phyloP scores from a whole-genome alignment of 2,888 invertebrate species.

The Chelonus formosanus region DNA sequence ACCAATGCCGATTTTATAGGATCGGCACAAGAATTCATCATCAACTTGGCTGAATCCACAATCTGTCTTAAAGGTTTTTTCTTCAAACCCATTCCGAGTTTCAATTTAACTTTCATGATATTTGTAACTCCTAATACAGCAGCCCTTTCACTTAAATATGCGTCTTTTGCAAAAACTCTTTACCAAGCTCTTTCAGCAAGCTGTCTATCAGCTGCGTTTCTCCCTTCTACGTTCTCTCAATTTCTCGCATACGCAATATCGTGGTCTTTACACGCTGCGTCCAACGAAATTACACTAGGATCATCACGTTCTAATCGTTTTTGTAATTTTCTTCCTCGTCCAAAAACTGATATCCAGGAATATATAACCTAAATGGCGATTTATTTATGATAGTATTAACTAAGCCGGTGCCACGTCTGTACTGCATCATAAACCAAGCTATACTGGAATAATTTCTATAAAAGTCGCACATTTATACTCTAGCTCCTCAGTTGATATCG shows the following conservation, averaged over 20 bases:
- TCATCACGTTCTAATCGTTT: constrained; percentile 46
- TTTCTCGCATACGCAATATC: constrained; percentile 43
- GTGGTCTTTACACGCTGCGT: constrained; percentile 45
- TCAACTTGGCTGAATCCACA: no score
- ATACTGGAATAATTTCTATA: no score
- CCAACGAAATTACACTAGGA: constrained; percentile 46
- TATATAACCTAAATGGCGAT: constrained; percentile 18
- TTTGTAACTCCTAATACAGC: constrained; percentile 49
- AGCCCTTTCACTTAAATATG: constrained; percentile 49
- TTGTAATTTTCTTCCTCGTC: constrained; percentile 48
- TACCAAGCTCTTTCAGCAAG: constrained; percentile 53
- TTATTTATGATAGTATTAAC: constrained; percentile 26
- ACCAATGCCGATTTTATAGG: no score
- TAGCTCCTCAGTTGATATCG: no score
- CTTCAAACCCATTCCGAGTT: constrained; percentile 47
- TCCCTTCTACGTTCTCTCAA: constrained; percentile 34
- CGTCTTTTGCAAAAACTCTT: constrained; percentile 34
- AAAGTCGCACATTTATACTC: no score
- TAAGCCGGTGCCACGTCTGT: background rate
- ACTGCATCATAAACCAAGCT: no score
- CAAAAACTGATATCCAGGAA: constrained; percentile 49
- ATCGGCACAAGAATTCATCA: no score
- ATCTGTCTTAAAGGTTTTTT: background rate
- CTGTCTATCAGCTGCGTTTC: constrained; percentile 42
- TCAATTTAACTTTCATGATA: constrained; percentile 55